phyloP scores from a whole-genome alignment of 2,797 vertebrate species.

The Apodemus agrarius region DNA sequence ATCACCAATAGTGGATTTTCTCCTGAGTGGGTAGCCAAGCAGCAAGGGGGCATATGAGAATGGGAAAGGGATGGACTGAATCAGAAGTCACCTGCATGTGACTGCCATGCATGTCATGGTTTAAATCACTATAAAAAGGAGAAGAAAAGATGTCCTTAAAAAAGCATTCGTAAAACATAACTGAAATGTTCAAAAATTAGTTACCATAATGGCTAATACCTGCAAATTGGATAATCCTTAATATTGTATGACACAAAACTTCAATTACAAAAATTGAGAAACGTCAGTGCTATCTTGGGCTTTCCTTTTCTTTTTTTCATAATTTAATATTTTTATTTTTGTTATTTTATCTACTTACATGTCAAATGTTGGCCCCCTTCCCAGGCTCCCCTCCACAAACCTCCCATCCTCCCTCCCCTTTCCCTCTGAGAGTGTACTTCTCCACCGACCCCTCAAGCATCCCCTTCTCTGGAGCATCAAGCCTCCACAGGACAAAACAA shows the following conservation, averaged over 20 bases:
- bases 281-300: not conserved
- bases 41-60: not conserved
- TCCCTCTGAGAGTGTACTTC: not conserved
- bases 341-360: not conserved
- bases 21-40: not conserved
- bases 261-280: not conserved
- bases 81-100: not conserved
- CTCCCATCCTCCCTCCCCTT: not conserved
- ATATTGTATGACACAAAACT: not conserved
- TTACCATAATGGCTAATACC: not conserved
- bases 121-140: not conserved
- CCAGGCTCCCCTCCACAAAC: too few species aligned
- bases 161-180: not conserved
- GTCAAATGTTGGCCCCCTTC: not conserved
- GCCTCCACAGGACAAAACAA: not conserved
- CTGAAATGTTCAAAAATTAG: not conserved
- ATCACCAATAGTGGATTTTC: constrained; percentile 59
- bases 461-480: not conserved
- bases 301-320: not conserved
- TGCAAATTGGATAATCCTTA: not conserved
- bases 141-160: not conserved
- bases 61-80: fast-evolving
- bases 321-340: not conserved
- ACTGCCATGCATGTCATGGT: fast-evolving
- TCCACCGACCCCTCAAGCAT: too few species aligned